Percentiles rank a stretch among this genome's conserved stretches.
These are phyloP conservation scores for Eciton burchellii DNA, from an alignment of 1,140 invertebrate species.

Conservation along the genomic window DNA sequence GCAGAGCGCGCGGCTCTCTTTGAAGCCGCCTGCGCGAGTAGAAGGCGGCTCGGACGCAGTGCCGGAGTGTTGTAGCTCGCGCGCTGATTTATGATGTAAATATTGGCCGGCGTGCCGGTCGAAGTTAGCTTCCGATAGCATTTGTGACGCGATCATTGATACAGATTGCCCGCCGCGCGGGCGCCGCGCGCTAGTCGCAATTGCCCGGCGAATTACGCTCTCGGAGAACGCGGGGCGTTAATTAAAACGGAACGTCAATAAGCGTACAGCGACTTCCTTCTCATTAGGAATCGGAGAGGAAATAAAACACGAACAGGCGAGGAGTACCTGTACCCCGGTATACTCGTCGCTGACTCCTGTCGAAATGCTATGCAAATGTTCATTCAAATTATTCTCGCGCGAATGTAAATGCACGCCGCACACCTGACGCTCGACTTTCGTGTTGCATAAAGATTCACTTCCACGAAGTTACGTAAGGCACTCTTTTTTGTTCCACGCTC, in stretches of 20 bases:
- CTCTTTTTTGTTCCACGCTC: constrained; percentile 1
- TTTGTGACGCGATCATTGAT: constrained; percentile 45
- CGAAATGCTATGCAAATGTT: constrained; percentile 41
- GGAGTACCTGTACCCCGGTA: neutral
- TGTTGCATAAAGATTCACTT: constrained; percentile 50
- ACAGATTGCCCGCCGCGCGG: constrained; percentile 17
- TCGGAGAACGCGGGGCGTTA: constrained; percentile 18
- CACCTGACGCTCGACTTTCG: neutral
- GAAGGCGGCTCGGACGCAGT: constrained; percentile 14
- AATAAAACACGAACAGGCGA: neutral
- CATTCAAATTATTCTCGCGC: constrained; percentile 53
- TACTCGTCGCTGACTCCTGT: neutral
- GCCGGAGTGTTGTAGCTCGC: constrained; percentile 17
- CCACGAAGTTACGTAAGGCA: neutral
- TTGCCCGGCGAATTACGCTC: constrained; percentile 29
- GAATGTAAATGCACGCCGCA: constrained; percentile 19
- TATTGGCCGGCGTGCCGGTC: constrained; percentile 45
- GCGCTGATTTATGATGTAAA: constrained; percentile 56
- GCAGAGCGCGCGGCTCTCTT: constrained; percentile 14
- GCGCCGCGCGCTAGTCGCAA: constrained; percentile 19
- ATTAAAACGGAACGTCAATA: constrained; percentile 35
- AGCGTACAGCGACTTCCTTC: neutral
- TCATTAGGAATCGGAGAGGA: constrained; percentile 37
- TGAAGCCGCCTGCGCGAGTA: constrained; percentile 3
- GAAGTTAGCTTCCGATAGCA: constrained; percentile 36